Evolutionary conservation across 2,113 vertebrate genomes (phyloP), one percentile per base, ranked within the genome.

Genomic region (Leiothrix lutea): DNA sequence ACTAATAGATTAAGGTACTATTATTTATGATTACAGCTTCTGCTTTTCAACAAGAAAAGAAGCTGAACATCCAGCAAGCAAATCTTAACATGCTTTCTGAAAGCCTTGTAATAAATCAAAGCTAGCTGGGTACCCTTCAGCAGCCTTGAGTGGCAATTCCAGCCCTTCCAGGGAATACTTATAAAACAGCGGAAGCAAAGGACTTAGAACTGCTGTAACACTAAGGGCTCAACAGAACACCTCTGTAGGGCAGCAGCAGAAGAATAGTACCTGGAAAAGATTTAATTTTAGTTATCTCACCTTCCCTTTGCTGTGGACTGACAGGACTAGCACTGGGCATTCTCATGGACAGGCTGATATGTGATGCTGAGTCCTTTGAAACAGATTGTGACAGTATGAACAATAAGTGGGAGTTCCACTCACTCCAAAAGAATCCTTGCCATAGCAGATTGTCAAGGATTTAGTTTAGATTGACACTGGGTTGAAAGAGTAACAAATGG

Each of bases 31-130:
- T 62, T 86, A 72, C 48, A 75, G 57, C 51, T 79, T 95, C 67
- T 88, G 60, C n/a, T 92, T 96, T 85, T 94, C 94, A 93, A 74
- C 81, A 50, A 42, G n/a, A 88, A 78, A 74, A 91, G 50, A 82
- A 88, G 40, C 50, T 82, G 64, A 92, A 51, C 45, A 38, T 75
- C 67, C 75, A 93, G 74, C 47, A 80, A 58, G 38, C 0, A 0
- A 88, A 93, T 92, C 90, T 90, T 95, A 90, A 44, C 71, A 53
- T 72, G 42, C 6, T 90, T 80, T 90, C 73, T 77, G 74, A 88
- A 96, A 90, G 74, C 33, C 50, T 40, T 78, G 44, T 70, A 66
- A 64, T 94, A 92, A 96, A 95, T 94, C 56, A 88, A 58, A 79
- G 8, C 16, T 64, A 31, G 16, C 48, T 61, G n/a, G 22, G 28